These are phyloP conservation scores for Cherax destructor DNA, from an alignment of 1,140 invertebrate species.

Conservation along the genomic window DNA sequence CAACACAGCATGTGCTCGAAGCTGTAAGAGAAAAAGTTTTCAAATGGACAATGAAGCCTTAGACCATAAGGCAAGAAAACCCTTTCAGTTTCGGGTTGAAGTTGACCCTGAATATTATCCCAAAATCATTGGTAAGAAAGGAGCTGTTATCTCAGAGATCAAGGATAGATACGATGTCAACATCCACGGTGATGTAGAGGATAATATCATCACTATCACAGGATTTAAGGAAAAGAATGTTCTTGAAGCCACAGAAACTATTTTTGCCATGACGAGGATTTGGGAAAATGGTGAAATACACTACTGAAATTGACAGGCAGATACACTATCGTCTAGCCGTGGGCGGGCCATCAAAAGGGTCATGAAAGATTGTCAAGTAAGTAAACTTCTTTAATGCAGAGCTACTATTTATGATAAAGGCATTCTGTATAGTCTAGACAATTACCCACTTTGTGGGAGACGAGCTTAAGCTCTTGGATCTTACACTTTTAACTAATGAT, in stretches of 20 bases:
- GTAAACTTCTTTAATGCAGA: too few species aligned
- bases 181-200: constrained; percentile 86
- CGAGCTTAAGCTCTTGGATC: too few species aligned
- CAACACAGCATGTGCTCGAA: constrained; percentile 89
- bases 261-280: constrained; percentile 94
- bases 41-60: constrained; percentile 90
- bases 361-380: constrained; percentile 92
- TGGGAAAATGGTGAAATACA: constrained; percentile 88
- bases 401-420: too few species aligned
- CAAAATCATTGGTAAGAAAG: constrained; percentile 91
- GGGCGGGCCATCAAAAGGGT: constrained; percentile 92
- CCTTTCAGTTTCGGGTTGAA: constrained; percentile 81
- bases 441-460: too few species aligned
- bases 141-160: constrained; percentile 89
- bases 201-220: constrained; percentile 90
- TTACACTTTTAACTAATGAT: too few species aligned
- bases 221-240: constrained; percentile 95
- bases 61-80: constrained; percentile 84
- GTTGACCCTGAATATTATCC: constrained; percentile 93
- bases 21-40: constrained; percentile 87
- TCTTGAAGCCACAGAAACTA: constrained; percentile 89
- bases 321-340: constrained; percentile 88
- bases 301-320: constrained; percentile 87
- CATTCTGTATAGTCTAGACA: too few species aligned
- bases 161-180: constrained; percentile 90